Evolutionary conservation across 2,888 invertebrate species (phyloP).

Genomic region (Abrostola tripartita): DNA sequence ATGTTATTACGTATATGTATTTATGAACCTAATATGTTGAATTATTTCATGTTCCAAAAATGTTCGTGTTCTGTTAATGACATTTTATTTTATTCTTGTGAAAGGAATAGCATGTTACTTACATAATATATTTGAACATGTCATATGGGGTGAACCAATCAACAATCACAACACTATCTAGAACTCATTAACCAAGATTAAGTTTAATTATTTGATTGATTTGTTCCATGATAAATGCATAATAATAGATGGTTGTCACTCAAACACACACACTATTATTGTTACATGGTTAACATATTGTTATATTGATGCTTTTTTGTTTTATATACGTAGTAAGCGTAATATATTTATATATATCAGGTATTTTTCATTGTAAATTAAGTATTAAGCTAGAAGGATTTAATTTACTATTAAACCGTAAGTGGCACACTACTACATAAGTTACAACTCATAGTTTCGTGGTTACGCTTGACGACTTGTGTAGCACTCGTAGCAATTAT

Average conservation of each 20-base stretch:
- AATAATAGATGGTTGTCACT: not conserved
- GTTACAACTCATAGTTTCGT: no score
- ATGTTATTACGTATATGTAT: constrained; percentile 43
- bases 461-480: no score
- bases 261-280: constrained; percentile 1
- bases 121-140: constrained; percentile 15
- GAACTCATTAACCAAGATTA: not conserved
- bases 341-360: not conserved
- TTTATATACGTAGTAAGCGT: not conserved
- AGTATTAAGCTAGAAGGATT: no score
- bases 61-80: constrained; percentile 24
- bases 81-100: constrained; percentile 35
- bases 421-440: no score
- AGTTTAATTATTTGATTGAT: constrained; percentile 12
- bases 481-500: no score
- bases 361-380: no score
- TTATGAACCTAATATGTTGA: constrained; percentile 34
- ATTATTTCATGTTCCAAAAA: constrained; percentile 12
- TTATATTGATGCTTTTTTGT: not conserved
- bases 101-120: constrained; percentile 41
- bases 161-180: not conserved
- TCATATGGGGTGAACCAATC: constrained; percentile 25
- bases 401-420: no score
- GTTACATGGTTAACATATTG: not conserved
- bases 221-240: constrained; percentile 17